Base-by-base conservation (phyloP, 2,797 vertebrate genomes). In the Xiphorhynchus erythropygius region DNA sequence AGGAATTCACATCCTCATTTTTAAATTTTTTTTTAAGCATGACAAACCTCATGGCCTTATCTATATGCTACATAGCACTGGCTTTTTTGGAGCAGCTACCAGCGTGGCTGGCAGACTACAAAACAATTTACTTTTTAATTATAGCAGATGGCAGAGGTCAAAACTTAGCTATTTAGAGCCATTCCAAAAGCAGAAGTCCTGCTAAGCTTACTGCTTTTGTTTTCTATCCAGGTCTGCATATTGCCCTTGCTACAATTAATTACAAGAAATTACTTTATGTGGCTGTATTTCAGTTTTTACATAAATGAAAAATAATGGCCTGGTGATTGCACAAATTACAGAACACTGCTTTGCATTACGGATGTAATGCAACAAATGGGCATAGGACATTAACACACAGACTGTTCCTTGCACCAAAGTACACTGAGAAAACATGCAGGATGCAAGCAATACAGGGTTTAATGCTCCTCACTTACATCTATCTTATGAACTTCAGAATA, bases 81-180 rank as follows among this genome's bases (percentile, higher is more conserved):
- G 28, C 7, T 65, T 70, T 88, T 84, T 37, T 84, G 37, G n/a
- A 90, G 47, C 49, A 74, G 44, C 68, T 83, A 76, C 46, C 14
- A 68, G 17, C 68, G 21, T 57, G 53, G 52, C 22, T 85, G 68
- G 19, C 37, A 93, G 39, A 47, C 65, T 77, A 74, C 18, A 82
- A 77, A 92, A 87, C 46, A 63, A 86, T 84, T 86, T 71, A 88
- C 62, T 89, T 89, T 68, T 83, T 22, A 85, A 84, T 83, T 83
- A 42, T 33, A 92, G 35, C 46, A 81, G 73, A 91, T 50, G 37
- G 47, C 35, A 91, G 76, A 82, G 41, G 87, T 93, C 55, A 90
- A 87, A 94, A 83, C 18, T 78, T 83, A 70, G 85, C 82, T 84
- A 67, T 75, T 89, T 32, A 67, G 7, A 79, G 25, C 62, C 1